Evolutionary conservation across 2,888 invertebrate genomes (phyloP).

Genomic region (Iphiclides podalirius): DNA sequence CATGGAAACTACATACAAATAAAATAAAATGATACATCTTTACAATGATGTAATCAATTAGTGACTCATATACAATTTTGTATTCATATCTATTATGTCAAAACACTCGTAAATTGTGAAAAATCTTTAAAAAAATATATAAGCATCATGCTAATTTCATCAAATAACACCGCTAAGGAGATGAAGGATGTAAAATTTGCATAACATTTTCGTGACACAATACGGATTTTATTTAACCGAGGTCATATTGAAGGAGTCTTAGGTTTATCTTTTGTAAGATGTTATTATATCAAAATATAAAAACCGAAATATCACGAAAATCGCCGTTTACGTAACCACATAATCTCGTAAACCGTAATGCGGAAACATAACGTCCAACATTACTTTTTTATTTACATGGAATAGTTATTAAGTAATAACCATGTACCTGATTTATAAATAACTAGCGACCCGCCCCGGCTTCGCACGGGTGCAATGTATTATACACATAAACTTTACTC

Average conservation of each 20-base stretch:
- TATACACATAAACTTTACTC: too few relatives aligned
- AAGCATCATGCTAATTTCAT: background rate
- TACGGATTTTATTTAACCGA: slow-evolving; percentile 25
- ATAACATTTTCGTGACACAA: slow-evolving; percentile 27
- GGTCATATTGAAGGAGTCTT: slow-evolving; percentile 24
- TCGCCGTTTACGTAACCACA: background rate
- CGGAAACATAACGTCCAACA: too few relatives aligned
- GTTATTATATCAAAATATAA: background rate
- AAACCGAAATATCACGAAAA: slow-evolving; percentile 16
- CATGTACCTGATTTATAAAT: too few relatives aligned
- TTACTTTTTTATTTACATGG: too few relatives aligned
- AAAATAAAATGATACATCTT: too few relatives aligned
- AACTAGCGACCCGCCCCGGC: too few relatives aligned
- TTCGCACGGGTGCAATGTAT: too few relatives aligned
- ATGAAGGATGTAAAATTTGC: slow-evolving; percentile 15
- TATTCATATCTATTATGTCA: background rate
- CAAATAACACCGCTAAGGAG: background rate
- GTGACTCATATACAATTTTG: background rate
- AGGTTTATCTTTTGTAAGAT: slow-evolving; percentile 18
- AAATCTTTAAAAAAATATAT: background rate
- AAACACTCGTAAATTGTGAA: background rate
- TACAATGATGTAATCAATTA: background rate
- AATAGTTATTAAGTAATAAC: too few relatives aligned
- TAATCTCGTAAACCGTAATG: background rate
- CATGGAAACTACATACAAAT: too few relatives aligned